Conservation (phyloP, 2,113 vertebrate species). For the Promerops cafer region DNA sequence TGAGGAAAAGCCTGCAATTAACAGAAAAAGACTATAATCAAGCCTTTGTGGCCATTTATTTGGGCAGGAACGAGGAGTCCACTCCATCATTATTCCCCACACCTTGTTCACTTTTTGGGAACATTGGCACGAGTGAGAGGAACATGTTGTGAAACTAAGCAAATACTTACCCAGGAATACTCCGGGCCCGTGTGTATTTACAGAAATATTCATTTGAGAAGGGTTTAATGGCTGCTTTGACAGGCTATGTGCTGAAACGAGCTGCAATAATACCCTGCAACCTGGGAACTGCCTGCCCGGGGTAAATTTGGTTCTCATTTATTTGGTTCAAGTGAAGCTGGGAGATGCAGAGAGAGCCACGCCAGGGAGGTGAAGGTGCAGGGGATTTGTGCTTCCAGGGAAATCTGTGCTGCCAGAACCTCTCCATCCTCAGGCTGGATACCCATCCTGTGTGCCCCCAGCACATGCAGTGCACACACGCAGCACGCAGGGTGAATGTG, state of each 20-base stretch:
- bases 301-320: background rate
- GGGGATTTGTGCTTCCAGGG: background rate
- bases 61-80: background rate
- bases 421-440: background rate
- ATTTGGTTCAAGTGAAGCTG: background rate
- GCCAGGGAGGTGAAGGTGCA: background rate
- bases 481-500: constrained; percentile 49
- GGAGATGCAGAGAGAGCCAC: background rate
- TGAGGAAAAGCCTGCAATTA: background rate
- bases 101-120: constrained; percentile 42
- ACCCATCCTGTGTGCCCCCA: background rate
- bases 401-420: background rate
- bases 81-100: constrained; percentile 38
- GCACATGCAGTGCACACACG: background rate
- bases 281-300: background rate
- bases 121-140: constrained; percentile 25
- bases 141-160: constrained; percentile 58
- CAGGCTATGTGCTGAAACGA: constrained; percentile 14
- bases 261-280: constrained; percentile 13
- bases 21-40: background rate
- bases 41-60: background rate
- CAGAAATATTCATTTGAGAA: constrained; percentile 50
- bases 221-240: constrained; percentile 55
- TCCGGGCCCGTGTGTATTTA: constrained; percentile 1
- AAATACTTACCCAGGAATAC: constrained; percentile 53